Percentiles rank a stretch among this genome's conserved stretches.
These are phyloP conservation scores for Chamaea fasciata DNA, from an alignment of 2,113 vertebrate genomes.

Conservation along the genomic window DNA sequence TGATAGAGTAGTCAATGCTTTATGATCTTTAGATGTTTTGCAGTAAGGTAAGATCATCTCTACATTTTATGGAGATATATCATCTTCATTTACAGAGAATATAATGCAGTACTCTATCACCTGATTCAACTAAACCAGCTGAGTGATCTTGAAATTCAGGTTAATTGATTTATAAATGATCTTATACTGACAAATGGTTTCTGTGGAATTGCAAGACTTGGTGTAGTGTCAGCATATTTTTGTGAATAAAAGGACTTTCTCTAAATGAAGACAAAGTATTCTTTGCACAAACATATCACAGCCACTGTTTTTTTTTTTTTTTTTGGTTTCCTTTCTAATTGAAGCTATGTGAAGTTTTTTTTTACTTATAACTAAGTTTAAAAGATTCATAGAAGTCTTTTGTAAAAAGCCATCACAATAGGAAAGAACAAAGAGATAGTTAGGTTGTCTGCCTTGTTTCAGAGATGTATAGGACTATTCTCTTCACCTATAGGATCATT, in stretches of 20 bases:
- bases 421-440: neutral
- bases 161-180: conserved; percentile 54
- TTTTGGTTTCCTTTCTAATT: neutral
- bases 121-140: conserved; percentile 39
- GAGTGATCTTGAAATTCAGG: conserved; percentile 44
- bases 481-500: neutral
- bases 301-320: too few relatives aligned
- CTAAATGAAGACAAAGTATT: conserved; percentile 49
- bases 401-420: neutral
- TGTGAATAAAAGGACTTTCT: conserved; percentile 21
- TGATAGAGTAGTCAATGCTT: conserved; percentile 8
- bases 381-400: neutral
- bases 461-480: neutral
- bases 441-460: neutral
- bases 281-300: neutral
- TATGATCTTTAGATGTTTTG: conserved; percentile 15
- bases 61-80: conserved; percentile 53
- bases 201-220: neutral
- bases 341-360: neutral
- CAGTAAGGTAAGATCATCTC: neutral
- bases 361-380: neutral
- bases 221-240: conserved; percentile 32
- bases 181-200: conserved; percentile 28
- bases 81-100: conserved; percentile 27
- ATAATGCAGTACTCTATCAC: conserved; percentile 5